A percentile compares a stretch with the other conserved stretches of the same genome.
Conservation (phyloP, 2,888 invertebrate genomes). For the Xanthorhoe spadicearia region DNA sequence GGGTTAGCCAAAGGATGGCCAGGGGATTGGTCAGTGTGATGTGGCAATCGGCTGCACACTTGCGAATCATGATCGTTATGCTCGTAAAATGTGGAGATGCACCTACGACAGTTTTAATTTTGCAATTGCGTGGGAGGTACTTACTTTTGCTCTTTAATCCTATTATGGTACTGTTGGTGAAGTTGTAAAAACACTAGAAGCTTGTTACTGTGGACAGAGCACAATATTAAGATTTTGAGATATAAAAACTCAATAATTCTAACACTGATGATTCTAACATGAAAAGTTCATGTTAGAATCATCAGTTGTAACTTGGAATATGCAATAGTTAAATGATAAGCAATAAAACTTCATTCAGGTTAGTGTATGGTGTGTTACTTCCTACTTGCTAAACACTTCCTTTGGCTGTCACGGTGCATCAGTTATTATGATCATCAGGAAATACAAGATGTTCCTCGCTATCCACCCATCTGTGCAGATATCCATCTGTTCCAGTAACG, state of each 20-base stretch:
- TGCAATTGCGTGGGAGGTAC: constrained; percentile 30
- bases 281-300: not conserved
- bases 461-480: constrained; percentile 52
- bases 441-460: constrained; percentile 60
- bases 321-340: not conserved
- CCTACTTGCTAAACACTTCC: constrained; percentile 8
- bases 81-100: constrained; percentile 29
- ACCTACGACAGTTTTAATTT: constrained; percentile 32
- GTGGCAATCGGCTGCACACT: constrained; percentile 46
- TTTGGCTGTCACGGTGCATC: constrained; percentile 15
- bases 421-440: constrained; percentile 39
- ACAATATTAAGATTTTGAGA: not conserved
- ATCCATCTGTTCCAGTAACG: constrained; percentile 70
- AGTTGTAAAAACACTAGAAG: constrained; percentile 1
- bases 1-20: constrained; percentile 36
- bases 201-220: not conserved
- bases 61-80: constrained; percentile 38
- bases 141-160: constrained; percentile 21
- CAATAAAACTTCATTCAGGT: not conserved
- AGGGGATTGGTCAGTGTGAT: constrained; percentile 47
- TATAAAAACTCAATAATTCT: not conserved
- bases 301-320: too few species aligned
- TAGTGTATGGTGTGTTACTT: not conserved
- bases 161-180: constrained; percentile 6
- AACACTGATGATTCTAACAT: too few species aligned